These are phyloP conservation scores for Pipistrellus pipistrellus DNA, from an alignment of 2,797 vertebrate species.

Conservation along the genomic window DNA sequence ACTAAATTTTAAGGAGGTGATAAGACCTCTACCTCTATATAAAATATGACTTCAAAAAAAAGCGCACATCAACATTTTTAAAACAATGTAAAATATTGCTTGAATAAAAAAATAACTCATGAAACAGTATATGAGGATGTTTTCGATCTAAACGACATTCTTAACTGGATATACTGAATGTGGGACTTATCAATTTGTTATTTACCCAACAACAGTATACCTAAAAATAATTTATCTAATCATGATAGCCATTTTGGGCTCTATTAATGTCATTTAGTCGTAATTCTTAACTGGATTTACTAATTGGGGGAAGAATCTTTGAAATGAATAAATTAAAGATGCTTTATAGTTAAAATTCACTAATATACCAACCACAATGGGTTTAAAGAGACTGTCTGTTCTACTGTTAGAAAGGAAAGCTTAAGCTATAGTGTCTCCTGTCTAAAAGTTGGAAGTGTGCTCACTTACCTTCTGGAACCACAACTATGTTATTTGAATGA, in stretches of 20 bases:
- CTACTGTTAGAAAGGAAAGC: conserved; percentile 70
- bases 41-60: conserved; percentile 65
- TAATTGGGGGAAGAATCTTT: conserved; percentile 37
- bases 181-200: conserved; percentile 29
- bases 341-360: conserved; percentile 76
- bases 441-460: conserved; percentile 75
- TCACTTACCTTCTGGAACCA: conserved; percentile 98
- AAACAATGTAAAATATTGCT: conserved; percentile 9
- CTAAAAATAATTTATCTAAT: conserved; percentile 53
- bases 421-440: conserved; percentile 73
- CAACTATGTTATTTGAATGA: conserved; percentile 97
- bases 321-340: conserved; percentile 66
- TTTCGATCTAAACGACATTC: background rate
- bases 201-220: conserved; percentile 30
- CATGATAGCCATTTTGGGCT: background rate
- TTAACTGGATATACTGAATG: conserved; percentile 53
- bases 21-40: conserved; percentile 34
- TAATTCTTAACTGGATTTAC: conserved; percentile 70
- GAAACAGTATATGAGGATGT: background rate
- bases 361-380: conserved; percentile 69
- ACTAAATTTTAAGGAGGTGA: background rate
- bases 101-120: background rate
- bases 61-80: background rate
- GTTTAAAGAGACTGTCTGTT: background rate
- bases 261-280: conserved; percentile 49